Evolutionary conservation across 2,113 vertebrate species (phyloP).

Genomic region (Montifringilla adamsi): DNA sequence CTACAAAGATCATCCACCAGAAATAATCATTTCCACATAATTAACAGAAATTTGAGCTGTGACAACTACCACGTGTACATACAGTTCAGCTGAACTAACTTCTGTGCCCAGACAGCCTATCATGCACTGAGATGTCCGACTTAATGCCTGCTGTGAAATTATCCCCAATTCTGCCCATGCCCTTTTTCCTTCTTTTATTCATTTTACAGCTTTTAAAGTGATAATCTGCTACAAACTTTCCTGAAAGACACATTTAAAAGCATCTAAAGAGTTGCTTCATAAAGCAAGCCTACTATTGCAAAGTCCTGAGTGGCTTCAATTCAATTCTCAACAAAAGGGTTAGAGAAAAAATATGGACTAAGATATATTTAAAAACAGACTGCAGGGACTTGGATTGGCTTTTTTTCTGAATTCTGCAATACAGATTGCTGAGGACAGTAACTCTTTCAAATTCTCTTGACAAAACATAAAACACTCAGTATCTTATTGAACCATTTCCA

Average conservation of each 20-base stretch:
- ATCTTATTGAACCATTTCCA: background rate
- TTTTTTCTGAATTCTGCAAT: background rate
- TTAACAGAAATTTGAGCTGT: background rate
- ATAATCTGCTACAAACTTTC: background rate
- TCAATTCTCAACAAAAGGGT: background rate
- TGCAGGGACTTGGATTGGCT: background rate
- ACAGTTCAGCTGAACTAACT: background rate
- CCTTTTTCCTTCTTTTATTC: background rate
- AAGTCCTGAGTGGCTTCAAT: background rate
- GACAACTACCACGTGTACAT: background rate
- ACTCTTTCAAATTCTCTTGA: background rate
- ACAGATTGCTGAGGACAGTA: background rate
- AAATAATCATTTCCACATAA: background rate
- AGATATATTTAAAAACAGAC: background rate
- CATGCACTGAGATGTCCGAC: background rate
- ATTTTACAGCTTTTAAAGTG: background rate
- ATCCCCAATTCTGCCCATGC: background rate
- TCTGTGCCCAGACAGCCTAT: background rate
- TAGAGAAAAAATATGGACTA: background rate
- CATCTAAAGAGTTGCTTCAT: background rate
- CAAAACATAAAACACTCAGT: background rate
- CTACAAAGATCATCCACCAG: background rate
- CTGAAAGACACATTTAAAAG: background rate
- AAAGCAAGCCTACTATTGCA: background rate
- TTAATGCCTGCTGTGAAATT: background rate